phyloP scores from a whole-genome alignment of 2,113 vertebrate species.

The Barnardius zonarius region DNA sequence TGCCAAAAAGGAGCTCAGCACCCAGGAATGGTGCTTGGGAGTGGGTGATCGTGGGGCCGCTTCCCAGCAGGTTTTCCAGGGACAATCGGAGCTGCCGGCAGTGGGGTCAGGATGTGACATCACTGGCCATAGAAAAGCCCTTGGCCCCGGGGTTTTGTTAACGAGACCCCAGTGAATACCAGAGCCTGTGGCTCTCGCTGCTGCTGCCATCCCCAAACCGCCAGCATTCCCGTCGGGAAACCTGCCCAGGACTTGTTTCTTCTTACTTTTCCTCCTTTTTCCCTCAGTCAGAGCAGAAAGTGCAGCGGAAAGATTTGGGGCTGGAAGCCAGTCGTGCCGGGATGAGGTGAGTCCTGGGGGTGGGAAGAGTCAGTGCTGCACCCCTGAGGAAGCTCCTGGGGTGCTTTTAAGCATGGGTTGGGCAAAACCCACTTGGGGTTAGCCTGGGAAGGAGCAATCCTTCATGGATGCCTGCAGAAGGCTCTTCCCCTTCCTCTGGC shows the following conservation, averaged over 20 bases:
- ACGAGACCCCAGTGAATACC: background rate
- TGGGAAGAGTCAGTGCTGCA: background rate
- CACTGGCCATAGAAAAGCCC: constrained; percentile 74
- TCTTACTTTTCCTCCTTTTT: background rate
- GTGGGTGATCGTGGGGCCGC: background rate
- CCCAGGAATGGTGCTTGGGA: background rate
- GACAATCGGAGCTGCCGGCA: constrained; percentile 67
- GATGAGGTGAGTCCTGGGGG: constrained; percentile 24
- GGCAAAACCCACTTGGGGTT: background rate
- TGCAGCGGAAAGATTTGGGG: background rate
- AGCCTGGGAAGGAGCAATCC: background rate
- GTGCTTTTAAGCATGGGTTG: background rate
- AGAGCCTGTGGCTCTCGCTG: background rate
- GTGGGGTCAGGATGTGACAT: constrained; percentile 93
- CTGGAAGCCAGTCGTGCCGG: background rate
- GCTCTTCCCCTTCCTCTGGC: background rate
- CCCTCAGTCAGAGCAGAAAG: background rate
- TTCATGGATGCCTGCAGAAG: background rate
- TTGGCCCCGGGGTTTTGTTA: background rate
- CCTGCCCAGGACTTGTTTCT: background rate
- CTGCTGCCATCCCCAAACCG: background rate
- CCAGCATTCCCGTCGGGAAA: background rate
- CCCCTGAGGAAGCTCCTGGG: background rate
- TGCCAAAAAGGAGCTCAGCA: background rate
- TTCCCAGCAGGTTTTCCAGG: background rate